Base-by-base conservation (phyloP, 2,797 vertebrate genomes). In the Selene dorsalis region DNA sequence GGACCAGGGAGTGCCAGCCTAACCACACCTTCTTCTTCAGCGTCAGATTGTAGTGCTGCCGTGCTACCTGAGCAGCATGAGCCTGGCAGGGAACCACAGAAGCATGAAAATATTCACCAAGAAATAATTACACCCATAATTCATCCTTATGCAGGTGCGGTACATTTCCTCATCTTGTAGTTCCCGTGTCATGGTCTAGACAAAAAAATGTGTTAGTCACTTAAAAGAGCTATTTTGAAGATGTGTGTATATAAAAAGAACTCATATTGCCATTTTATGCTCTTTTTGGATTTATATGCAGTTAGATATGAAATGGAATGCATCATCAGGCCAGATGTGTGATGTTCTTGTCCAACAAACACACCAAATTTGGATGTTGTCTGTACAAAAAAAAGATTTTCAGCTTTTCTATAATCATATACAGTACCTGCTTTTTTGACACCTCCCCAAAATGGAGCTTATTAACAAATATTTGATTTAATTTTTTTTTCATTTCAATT, bases 1-100 rank as follows among this genome's bases (percentile, higher is more conserved):
- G 92, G 58, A 94, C 78, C 56, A 94, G 76, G 6, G 95, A 94
- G 22, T 84, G 95, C 98, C 98, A 99, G 2, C 92, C 95, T 3
- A 84, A 83, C 96, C 96, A 98, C 24, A 95, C 95, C 86, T 96
- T 98, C 92, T 91, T 97, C 92, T 97, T 93, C 79, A 99, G 93
- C 77, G 93, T 91, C 72, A 91, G 90, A 66, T 59, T 92, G 89
- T 96, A 96, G 77, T 97, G 95, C 86, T 92, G 95, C 76, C 92
- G 93, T 1, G 97, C 97, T 55, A 95, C 47, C 67, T 70, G 91
- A 77, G 59, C 61, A 84, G 84, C 92, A 73, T 90, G 92, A 84
- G 84, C 94, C 96, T 91, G 89, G 70, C 45, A 80, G 41, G 61
- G 56, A 84, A 83, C 43, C 73, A 77, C 61, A 69, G 59, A 20